Percentiles rank a stretch among this genome's conserved stretches.
Conservation (phyloP, 2,888 invertebrate species). For the Cryptosula pallasiana region DNA sequence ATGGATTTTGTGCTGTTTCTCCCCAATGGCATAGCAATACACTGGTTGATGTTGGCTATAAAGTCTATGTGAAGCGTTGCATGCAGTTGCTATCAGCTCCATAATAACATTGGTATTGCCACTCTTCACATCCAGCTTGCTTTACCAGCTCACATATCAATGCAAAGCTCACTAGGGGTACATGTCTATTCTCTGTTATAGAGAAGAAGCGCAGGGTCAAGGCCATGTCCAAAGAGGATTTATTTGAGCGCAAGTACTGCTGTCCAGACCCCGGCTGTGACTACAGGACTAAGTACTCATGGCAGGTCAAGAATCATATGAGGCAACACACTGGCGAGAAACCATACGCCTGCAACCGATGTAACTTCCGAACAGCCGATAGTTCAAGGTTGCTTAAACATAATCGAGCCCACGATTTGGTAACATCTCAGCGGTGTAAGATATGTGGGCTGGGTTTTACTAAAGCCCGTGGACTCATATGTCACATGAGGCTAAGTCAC, state of each 20-base stretch:
- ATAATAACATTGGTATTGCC: no score
- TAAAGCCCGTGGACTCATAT: not conserved
- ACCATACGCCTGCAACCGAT: not conserved
- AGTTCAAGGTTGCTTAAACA: conserved; percentile 2
- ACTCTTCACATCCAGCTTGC: no score
- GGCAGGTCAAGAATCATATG: conserved; percentile 23
- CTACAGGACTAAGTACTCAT: conserved; percentile 16
- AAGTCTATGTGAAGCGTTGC: no score
- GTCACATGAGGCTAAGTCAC: not conserved
- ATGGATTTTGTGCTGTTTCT: no score
- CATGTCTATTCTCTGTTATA: no score
- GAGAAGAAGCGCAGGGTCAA: not conserved
- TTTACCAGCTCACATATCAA: no score
- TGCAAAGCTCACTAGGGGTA: no score
- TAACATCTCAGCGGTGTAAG: not conserved
- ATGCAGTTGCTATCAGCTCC: no score
- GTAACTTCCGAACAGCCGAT: conserved; percentile 6
- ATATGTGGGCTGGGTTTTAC: not conserved
- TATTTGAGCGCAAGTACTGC: not conserved
- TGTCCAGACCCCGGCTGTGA: not conserved
- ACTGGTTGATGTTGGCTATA: no score
- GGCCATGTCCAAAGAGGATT: not conserved
- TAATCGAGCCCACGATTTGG: conserved; percentile 7
- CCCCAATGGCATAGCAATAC: no score
- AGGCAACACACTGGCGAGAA: conserved; percentile 19